A percentile compares a stretch with the other conserved stretches of the same genome.
These are phyloP conservation scores for Watsonalla binaria DNA, from an alignment of 2,888 invertebrate species.

Conservation along the genomic window DNA sequence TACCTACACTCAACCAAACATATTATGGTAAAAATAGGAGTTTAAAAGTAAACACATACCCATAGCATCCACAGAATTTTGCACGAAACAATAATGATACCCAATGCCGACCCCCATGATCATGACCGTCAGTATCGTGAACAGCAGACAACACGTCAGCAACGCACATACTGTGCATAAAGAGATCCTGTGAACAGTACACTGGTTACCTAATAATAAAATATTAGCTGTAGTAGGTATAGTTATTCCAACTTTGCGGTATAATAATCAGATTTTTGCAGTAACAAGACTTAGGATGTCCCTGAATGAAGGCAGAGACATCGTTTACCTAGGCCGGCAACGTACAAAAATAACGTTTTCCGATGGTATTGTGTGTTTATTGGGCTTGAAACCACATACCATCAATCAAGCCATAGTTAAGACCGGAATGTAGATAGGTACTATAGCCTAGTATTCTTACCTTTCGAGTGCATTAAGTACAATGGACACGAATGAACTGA, in stretches of 20 bases:
- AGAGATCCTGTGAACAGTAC: constrained; percentile 53
- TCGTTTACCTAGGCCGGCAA: too few relatives aligned
- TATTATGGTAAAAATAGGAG: too few relatives aligned
- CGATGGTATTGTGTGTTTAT: too few relatives aligned
- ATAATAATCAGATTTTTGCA: too few relatives aligned
- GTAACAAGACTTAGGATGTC: not conserved
- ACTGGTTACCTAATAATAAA: too few relatives aligned
- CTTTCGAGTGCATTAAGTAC: constrained; percentile 60
- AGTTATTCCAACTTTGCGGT: too few relatives aligned
- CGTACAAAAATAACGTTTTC: too few relatives aligned
- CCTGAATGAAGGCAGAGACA: not conserved
- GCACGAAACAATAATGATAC: constrained; percentile 63
- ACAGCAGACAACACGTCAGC: constrained; percentile 56
- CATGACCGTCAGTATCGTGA: constrained; percentile 52
- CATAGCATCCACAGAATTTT: constrained; percentile 51
- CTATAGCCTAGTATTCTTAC: constrained; percentile 25
- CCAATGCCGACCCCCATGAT: constrained; percentile 64
- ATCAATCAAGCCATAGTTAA: too few relatives aligned
- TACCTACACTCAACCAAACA: too few relatives aligned
- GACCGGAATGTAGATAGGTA: too few relatives aligned
- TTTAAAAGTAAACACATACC: constrained; percentile 30
- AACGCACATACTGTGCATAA: constrained; percentile 64
- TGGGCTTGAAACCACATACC: too few relatives aligned
- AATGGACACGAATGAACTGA: constrained; percentile 58
- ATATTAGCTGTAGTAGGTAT: too few relatives aligned